Evolutionary conservation across 2,888 invertebrate species (phyloP).

Genomic region (Cistogaster globosa): DNA sequence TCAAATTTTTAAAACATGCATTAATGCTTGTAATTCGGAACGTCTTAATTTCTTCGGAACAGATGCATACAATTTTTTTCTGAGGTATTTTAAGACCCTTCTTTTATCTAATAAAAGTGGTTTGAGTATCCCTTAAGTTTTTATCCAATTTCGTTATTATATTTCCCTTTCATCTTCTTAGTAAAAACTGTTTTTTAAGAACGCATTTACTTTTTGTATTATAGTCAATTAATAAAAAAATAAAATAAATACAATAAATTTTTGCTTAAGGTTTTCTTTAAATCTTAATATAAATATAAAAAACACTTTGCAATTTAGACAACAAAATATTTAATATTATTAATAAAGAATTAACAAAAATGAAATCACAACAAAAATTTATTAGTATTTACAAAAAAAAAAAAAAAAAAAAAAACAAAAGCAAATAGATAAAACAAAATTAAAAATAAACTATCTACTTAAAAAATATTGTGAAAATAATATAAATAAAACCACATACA

Average conservation of each 20-base stretch:
- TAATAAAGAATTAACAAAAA: conserved; percentile 27
- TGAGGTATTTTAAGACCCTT: too few relatives aligned
- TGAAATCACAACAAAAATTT: conserved; percentile 60
- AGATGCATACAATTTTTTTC: too few relatives aligned
- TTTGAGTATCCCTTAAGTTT: too few relatives aligned
- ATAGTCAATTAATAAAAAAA: conserved; percentile 63
- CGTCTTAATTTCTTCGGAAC: too few relatives aligned
- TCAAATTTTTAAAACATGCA: too few relatives aligned
- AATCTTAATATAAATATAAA: conserved; percentile 49
- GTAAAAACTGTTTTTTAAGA: conserved; percentile 54
- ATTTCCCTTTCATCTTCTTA: background rate
- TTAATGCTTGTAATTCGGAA: too few relatives aligned
- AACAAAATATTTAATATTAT: conserved; percentile 56
- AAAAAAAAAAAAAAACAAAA: conserved; percentile 40
- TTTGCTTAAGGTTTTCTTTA: conserved; percentile 45
- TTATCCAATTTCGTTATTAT: background rate
- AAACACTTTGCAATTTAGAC: conserved; percentile 58
- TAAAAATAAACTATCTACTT: conserved; percentile 42
- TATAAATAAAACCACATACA: conserved; percentile 38
- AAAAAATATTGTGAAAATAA: conserved; percentile 30
- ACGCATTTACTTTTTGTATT: conserved; percentile 70
- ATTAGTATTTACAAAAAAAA: conserved; percentile 55
- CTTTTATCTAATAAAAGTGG: too few relatives aligned
- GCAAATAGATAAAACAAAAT: conserved; percentile 58
- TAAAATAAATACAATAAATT: conserved; percentile 41